phyloP scores from a whole-genome alignment of 2,888 invertebrate species.

The Trimorus sp. region DNA sequence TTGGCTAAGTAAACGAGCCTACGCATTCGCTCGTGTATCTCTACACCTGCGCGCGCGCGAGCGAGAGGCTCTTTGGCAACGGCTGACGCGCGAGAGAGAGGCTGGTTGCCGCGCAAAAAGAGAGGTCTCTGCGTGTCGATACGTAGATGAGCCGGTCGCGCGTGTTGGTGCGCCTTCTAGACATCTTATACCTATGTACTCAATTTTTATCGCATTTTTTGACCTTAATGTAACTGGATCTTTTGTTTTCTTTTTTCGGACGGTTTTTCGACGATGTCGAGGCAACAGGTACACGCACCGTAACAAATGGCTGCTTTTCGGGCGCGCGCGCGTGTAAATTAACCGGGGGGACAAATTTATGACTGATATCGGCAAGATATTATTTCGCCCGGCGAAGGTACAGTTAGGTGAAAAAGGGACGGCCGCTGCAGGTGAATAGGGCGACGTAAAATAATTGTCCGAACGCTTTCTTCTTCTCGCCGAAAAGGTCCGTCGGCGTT shows the following conservation, averaged over 20 bases:
- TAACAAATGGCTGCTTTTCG: constrained; percentile 58
- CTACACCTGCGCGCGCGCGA: constrained; percentile 63
- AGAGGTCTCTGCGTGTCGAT: constrained; percentile 47
- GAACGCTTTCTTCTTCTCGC: too few species aligned
- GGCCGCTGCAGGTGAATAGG: background rate
- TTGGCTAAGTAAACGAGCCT: constrained; percentile 75
- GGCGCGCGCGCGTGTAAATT: constrained; percentile 47
- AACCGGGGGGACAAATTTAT: constrained; percentile 45
- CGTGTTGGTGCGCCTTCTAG: constrained; percentile 57
- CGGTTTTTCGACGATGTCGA: constrained; percentile 51
- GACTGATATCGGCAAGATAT: constrained; percentile 48
- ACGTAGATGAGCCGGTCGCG: constrained; percentile 51
- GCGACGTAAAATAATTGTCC: too few species aligned
- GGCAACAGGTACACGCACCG: constrained; percentile 55
- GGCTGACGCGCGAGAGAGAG: constrained; percentile 53
- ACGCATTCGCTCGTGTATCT: constrained; percentile 73
- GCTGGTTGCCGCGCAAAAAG: constrained; percentile 56
- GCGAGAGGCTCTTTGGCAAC: too few species aligned
- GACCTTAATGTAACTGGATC: constrained; percentile 60
- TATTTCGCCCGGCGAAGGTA: constrained; percentile 30
- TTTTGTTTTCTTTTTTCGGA: constrained; percentile 56
- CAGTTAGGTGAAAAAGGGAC: constrained; percentile 21
- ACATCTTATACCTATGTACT: constrained; percentile 62
- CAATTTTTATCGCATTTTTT: constrained; percentile 63
- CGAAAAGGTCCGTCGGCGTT: too few species aligned